Evolutionary conservation across 2,888 invertebrate genomes (phyloP).

Genomic region (Yponomeuta plumbellus): DNA sequence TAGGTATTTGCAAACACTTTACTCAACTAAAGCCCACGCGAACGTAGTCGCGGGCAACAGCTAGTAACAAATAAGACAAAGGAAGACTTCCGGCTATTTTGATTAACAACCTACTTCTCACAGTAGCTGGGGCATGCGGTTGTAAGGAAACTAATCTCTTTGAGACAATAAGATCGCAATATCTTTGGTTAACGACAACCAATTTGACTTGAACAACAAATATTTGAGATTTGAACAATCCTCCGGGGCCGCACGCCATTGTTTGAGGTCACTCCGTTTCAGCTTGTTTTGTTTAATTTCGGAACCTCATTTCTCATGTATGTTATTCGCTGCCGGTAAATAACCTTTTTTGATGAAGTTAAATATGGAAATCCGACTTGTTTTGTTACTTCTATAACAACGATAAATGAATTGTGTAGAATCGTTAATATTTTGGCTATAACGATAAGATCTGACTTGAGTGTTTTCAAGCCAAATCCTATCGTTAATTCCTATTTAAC

Average conservation of each 20-base stretch:
- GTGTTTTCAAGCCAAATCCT: no score
- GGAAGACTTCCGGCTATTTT: neutral
- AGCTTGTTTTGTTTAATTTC: neutral
- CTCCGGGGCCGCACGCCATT: constrained; percentile 47
- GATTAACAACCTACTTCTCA: constrained; percentile 39
- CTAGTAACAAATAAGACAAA: neutral
- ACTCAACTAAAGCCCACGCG: no score
- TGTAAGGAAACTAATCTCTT: constrained; percentile 64
- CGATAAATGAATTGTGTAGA: no score
- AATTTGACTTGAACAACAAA: constrained; percentile 59
- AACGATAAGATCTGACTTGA: no score
- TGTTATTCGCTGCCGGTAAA: neutral
- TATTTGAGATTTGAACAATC: constrained; percentile 56
- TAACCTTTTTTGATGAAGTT: neutral
- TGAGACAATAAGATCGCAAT: constrained; percentile 67
- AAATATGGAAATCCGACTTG: no score
- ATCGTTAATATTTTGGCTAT: no score
- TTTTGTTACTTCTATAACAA: no score
- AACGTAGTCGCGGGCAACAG: no score
- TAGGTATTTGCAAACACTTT: no score
- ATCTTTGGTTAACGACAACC: constrained; percentile 67
- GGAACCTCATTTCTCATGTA: neutral
- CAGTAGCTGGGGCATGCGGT: neutral
- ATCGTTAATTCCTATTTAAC: no score
- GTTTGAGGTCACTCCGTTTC: constrained; percentile 31